Evolutionary conservation across 2,113 vertebrate species (phyloP).

Genomic region (Sialia sialis): DNA sequence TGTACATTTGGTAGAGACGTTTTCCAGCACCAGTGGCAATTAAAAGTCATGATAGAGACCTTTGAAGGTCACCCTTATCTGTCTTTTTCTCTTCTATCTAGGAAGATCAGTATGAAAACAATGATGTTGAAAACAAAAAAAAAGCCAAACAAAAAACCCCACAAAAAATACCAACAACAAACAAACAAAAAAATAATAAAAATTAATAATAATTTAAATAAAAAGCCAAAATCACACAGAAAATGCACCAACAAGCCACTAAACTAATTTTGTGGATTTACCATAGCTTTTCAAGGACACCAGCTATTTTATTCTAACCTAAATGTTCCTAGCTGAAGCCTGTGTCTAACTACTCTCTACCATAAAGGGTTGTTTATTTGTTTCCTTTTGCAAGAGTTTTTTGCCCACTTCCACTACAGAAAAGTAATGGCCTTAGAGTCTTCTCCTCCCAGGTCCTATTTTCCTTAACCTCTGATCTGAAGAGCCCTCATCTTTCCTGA

Average conservation of each 20-base stretch:
- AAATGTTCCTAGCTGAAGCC: not conserved
- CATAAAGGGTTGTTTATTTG: not conserved
- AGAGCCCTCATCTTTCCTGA: not conserved
- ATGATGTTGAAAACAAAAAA: not conserved
- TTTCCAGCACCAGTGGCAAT: not conserved
- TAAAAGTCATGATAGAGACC: not conserved
- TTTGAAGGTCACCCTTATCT: not conserved
- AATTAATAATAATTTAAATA: not conserved
- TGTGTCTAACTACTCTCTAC: not conserved
- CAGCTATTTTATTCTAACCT: not conserved
- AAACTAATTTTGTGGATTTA: not conserved
- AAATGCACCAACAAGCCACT: not conserved
- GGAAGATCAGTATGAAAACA: not conserved
- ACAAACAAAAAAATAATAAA: not conserved
- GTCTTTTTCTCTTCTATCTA: not conserved
- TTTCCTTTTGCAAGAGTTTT: not conserved
- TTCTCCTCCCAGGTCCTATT: not conserved
- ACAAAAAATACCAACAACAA: not conserved
- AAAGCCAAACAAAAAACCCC: no score
- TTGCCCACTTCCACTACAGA: not conserved
- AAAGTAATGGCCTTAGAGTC: not conserved
- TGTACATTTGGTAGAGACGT: not conserved
- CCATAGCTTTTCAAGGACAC: not conserved
- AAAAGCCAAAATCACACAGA: not conserved
- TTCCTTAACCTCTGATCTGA: not conserved